Percentiles rank a stretch among this genome's conserved stretches.
These are phyloP conservation scores for Ictalurus furcatus DNA, from an alignment of 2,113 vertebrate genomes.

Conservation along the genomic window DNA sequence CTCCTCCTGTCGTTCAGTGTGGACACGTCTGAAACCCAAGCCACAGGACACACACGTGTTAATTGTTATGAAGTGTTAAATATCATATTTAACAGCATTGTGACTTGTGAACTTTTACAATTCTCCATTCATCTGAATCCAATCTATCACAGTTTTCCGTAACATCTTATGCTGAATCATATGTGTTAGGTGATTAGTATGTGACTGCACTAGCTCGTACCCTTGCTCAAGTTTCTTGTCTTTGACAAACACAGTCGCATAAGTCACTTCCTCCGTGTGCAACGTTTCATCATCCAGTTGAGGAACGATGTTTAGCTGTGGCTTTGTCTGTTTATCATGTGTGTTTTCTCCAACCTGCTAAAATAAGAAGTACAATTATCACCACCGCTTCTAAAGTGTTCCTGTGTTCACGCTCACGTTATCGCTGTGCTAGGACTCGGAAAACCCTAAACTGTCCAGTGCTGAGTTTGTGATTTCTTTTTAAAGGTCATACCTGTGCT, in stretches of 20 bases:
- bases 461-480: background rate
- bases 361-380: background rate
- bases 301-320: background rate
- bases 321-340: no score
- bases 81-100: background rate
- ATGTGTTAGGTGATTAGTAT: background rate
- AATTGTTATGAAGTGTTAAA: background rate
- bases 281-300: background rate
- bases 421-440: background rate
- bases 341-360: background rate
- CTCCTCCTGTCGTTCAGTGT: constrained; percentile 2
- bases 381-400: background rate
- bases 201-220: no score
- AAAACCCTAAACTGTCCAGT: background rate
- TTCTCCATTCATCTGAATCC: background rate
- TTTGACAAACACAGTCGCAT: background rate
- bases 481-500: constrained; percentile 3
- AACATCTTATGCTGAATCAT: background rate
- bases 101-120: background rate
- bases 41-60: background rate
- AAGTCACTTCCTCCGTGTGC: constrained; percentile 4
- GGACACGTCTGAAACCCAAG: background rate
- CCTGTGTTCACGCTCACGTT: background rate
- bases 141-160: background rate
- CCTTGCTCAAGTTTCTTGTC: no score